Base-by-base conservation (phyloP, 2,888 invertebrate genomes). In the Ctenicera cuprea region DNA sequence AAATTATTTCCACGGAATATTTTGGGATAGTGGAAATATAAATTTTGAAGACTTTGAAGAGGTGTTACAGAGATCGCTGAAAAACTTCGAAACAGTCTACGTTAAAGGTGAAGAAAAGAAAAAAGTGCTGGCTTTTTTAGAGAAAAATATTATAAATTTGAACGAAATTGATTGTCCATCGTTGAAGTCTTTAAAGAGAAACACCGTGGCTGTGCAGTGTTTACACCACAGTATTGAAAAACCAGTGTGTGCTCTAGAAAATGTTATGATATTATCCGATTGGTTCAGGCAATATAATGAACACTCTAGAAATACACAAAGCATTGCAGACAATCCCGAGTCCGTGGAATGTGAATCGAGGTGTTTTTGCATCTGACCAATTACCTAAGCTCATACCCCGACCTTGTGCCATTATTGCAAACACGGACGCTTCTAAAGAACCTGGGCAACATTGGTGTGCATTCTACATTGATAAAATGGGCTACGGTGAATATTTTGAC, bases 371-470 rank as follows among this genome's bases (percentile, higher is more conserved):
- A 33, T 37, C 41, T 41, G 67, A 67, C 11, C 26, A 30, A 33
- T 37, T 67, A 41, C 67, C 67, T 1, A 59, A 18, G 16, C 7
- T 18, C 0, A 16, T 45, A 14, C 8, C 33, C 16, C 38, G 57
- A 20, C 67, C 67, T 12, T 57, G 30, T 11, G 43, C 30, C 11
- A 59, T 59, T 43, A 59, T 67, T 9, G 59, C 22, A 38, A 67
- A 67, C 20, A 59, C 67, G 11, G 59, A 38, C 9, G 9, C 57
- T 1, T 38, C 59, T 11, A 14, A 38, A 3, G 12, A 18, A 16
- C 45, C 67, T 7, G 67, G 67, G 18, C 54, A 67, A 33, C 67
- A 67, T 59, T 67, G 67, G 67, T 14, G 8, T 26, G 59, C 67
- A 14, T 37, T 67, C 16, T 67, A 37, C 20, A 45, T 67, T 33